Evolutionary conservation across 1,140 invertebrate genomes (phyloP).

Genomic region (Nasonia longicornis): DNA sequence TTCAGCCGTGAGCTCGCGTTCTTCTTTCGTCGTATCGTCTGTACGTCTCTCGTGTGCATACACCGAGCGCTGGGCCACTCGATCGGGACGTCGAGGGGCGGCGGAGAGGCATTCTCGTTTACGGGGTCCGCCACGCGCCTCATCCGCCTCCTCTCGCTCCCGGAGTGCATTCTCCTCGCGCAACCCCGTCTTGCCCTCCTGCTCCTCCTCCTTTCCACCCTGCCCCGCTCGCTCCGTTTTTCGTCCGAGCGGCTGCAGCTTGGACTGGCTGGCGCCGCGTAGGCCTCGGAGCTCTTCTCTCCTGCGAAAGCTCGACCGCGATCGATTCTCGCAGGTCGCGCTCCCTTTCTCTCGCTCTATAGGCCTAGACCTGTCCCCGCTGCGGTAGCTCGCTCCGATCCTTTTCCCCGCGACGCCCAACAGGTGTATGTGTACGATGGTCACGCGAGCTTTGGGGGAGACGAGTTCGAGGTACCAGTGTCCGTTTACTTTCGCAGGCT

Average conservation of each 20-base stretch:
- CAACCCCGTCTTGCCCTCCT: slow-evolving; percentile 32
- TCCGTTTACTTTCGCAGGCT: slow-evolving; percentile 5
- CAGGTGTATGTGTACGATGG: not conserved
- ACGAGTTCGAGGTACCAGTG: not conserved
- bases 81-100: no score
- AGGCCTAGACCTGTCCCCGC: not conserved
- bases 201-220: not conserved
- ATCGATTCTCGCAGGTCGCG: slow-evolving; percentile 7
- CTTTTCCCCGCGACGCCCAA: not conserved
- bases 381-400: not conserved
- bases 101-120: not conserved
- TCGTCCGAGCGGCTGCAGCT: not conserved
- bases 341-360: slow-evolving; percentile 12
- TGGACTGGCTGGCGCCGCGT: not conserved
- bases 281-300: not conserved
- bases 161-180: slow-evolving; percentile 36
- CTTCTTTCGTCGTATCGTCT: slow-evolving; percentile 35
- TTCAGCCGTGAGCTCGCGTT: slow-evolving; percentile 45
- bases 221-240: not conserved
- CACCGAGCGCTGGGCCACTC: not conserved
- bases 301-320: not conserved
- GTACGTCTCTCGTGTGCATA: not conserved
- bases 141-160: slow-evolving; percentile 37
- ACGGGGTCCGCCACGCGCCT: slow-evolving; percentile 50
- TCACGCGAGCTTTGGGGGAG: not conserved